A percentile compares a stretch with the other conserved stretches of the same genome.
These are phyloP conservation scores for Trididemnum nubilum DNA, from an alignment of 23 tunicate genomes.

Conservation along the genomic window DNA sequence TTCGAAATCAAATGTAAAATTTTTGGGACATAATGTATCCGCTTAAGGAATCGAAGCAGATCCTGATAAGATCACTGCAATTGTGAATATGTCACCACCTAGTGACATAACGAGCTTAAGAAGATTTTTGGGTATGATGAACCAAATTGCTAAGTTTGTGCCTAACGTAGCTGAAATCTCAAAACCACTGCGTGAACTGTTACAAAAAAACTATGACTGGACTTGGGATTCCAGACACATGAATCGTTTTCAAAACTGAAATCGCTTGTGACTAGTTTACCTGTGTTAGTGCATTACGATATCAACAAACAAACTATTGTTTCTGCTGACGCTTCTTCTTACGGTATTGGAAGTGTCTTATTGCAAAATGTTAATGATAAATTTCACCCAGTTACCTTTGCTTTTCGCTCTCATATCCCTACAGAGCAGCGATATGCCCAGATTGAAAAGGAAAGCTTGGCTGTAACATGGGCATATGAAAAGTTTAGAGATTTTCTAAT, in stretches of 20 bases:
- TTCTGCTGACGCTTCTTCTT: too few relatives aligned
- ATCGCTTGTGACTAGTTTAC: neutral
- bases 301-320: slow-evolving; percentile 4
- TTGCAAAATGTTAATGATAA: slow-evolving; percentile 19
- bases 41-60: slow-evolving; percentile 13
- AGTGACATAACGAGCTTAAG: neutral
- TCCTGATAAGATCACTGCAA: slow-evolving; percentile 8
- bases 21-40: slow-evolving; percentile 17
- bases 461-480: slow-evolving; percentile 29
- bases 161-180: slow-evolving; percentile 26
- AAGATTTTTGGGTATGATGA: slow-evolving; percentile 31
- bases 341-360: slow-evolving; percentile 37
- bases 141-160: slow-evolving; percentile 22
- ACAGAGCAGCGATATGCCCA: slow-evolving; percentile 38
- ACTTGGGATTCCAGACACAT: neutral
- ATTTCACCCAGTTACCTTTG: slow-evolving; percentile 10
- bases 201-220: slow-evolving; percentile 2
- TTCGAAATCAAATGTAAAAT: slow-evolving; percentile 4
- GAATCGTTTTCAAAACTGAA: neutral
- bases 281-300: slow-evolving; percentile 25
- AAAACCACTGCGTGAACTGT: slow-evolving; percentile 13
- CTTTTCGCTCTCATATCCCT: slow-evolving; percentile 8
- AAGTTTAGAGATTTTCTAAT: slow-evolving; percentile 26
- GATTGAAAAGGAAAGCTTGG: slow-evolving; percentile 31
- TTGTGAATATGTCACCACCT: slow-evolving; percentile 13